phyloP scores from a whole-genome alignment of 53 echinoderm and acorn worm genomes.

The Echinarachnius parma region DNA sequence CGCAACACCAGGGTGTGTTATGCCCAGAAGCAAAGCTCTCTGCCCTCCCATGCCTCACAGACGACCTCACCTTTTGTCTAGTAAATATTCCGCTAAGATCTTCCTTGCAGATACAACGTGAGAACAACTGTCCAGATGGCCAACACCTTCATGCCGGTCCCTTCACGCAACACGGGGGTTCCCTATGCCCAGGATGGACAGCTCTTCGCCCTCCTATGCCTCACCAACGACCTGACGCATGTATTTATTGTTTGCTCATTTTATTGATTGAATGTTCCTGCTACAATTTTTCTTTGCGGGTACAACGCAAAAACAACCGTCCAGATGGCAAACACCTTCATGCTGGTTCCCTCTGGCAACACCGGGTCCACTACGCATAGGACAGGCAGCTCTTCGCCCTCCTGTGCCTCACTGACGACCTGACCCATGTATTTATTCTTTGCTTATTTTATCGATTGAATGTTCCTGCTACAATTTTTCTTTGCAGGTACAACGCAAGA shows the following conservation, averaged over 20 bases:
- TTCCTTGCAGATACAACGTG: constrained; percentile 71
- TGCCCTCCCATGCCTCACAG: constrained; percentile 66
- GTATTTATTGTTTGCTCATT: too few relatives aligned
- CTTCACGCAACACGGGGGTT: constrained; percentile 78
- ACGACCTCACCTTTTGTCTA: constrained; percentile 84
- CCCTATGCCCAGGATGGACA: constrained; percentile 88
- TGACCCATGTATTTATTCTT: too few relatives aligned
- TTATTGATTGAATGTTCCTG: too few relatives aligned
- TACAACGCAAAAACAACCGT: constrained; percentile 86
- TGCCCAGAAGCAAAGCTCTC: constrained; percentile 85
- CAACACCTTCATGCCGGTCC: constrained; percentile 87
- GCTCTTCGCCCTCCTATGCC: constrained; percentile 82
- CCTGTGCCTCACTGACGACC: constrained; percentile 73
- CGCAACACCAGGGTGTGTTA: constrained; percentile 85
- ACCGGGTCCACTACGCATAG: constrained; percentile 83
- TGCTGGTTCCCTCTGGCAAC: constrained; percentile 82
- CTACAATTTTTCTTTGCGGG: constrained; percentile 53
- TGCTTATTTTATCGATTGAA: too few relatives aligned
- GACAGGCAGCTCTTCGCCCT: constrained; percentile 93
- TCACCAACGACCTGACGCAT: constrained; percentile 82
- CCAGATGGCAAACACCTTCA: constrained; percentile 82
- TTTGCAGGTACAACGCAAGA: constrained; percentile 72
- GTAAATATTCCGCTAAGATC: too few relatives aligned
- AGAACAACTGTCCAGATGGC: constrained; percentile 83
- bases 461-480: too few relatives aligned